A percentile compares a stretch with the other conserved stretches of the same genome.
Evolutionary conservation across 2,797 vertebrate genomes (phyloP).

Genomic region (Pangasius djambal): DNA sequence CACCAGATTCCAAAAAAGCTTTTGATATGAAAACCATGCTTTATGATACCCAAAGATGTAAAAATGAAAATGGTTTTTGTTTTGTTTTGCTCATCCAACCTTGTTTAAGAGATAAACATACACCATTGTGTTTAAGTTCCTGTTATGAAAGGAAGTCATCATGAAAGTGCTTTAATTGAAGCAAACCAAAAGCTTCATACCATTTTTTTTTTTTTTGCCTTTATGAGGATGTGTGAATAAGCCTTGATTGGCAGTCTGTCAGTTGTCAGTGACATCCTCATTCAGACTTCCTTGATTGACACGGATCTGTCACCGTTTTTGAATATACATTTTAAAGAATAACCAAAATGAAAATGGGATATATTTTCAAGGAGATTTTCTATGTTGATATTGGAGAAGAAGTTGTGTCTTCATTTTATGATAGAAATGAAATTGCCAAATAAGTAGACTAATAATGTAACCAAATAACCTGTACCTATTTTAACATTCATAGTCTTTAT

Average conservation of each 20-base stretch:
- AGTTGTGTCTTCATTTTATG: constrained; percentile 61
- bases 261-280: constrained; percentile 31
- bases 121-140: constrained; percentile 61
- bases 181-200: constrained; percentile 53
- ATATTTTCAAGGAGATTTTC: constrained; percentile 76
- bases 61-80: constrained; percentile 71
- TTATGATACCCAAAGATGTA: constrained; percentile 78
- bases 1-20: constrained; percentile 62
- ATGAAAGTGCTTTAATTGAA: constrained; percentile 71
- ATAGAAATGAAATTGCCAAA: constrained; percentile 73
- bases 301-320: constrained; percentile 60
- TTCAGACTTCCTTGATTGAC: constrained; percentile 54
- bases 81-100: constrained; percentile 59
- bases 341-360: constrained; percentile 75
- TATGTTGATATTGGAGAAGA: constrained; percentile 67
- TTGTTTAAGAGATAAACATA: constrained; percentile 48
- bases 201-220: constrained; percentile 55
- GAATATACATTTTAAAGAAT: constrained; percentile 64
- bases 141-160: constrained; percentile 60
- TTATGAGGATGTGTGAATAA: constrained; percentile 34
- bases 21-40: constrained; percentile 71
- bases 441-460: constrained; percentile 68
- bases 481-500: constrained; percentile 68
- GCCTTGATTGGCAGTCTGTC: constrained; percentile 40
- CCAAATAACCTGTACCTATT: constrained; percentile 72